Base-by-base conservation (phyloP, 2,888 invertebrate genomes). In the Mactromeris polynyma region DNA sequence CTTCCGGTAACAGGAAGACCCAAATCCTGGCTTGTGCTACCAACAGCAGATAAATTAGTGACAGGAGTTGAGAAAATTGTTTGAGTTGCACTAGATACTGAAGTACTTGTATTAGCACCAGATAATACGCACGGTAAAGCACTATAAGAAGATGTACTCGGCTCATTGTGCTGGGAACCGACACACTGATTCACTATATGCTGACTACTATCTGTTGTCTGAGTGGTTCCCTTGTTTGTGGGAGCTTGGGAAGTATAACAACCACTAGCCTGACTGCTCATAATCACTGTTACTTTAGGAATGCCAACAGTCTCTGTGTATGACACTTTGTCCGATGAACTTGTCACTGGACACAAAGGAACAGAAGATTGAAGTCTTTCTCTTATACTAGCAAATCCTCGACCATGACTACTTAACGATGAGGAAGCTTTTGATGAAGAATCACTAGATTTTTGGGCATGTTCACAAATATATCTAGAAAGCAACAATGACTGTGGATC, bases 221-320 rank as follows among this genome's bases (percentile, higher is more conserved):
- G 73, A 73, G 36, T 73, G 36, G 73, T 33, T 17, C 73, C 73
- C 36, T 33, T 33, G 26, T 73, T 36, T 58, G 79, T 78, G 9
- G 73, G 19, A n/a, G 42, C 73, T 21, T 83, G 69, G 21, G 83
- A 19, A 14, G 42, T 40, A 46, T 40, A 40, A 83, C 46, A n/a
- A 33, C 38, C 1, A 86, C 83, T 64, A 54, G 85, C 81, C 33
- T 84, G 78, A 14, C 78, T 77, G 26, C 81, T 83, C 64, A 85
- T 85, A n/a, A 89, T 85, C 26, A 89, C 85, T 69, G 89, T 89
- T 69, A 89, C 89, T 79, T 87, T 84, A 42, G 89, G 89, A 54
- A 89, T 89, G 26, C 87, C 85, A 17, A n/a, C 38, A 40, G 81
- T 46, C 40, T 83, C 38, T 31, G 58, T 14, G 7, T 42, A 54